These are phyloP conservation scores for Pollenia griseotomentosa DNA, from an alignment of 2,888 invertebrate species.

Conservation along the genomic window DNA sequence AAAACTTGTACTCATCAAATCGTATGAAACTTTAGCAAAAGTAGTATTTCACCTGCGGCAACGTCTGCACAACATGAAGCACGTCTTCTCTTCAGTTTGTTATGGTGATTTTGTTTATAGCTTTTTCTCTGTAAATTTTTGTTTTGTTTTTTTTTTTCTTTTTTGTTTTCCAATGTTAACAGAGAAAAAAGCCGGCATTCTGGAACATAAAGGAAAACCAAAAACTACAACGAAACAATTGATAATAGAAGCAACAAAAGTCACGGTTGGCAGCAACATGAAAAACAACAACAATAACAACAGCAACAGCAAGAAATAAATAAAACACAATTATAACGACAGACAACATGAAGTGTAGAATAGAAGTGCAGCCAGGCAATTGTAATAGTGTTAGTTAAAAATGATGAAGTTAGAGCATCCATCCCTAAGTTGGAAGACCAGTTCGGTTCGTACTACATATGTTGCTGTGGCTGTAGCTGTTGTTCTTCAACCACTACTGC, in stretches of 20 bases:
- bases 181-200: slow-evolving; percentile 66
- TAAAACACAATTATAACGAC: slow-evolving; percentile 42
- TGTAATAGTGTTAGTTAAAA: slow-evolving; percentile 57
- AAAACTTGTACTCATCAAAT: slow-evolving; percentile 34
- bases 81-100: slow-evolving; percentile 58
- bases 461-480: slow-evolving; percentile 30
- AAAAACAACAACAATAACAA: slow-evolving; percentile 57
- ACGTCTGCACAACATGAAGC: slow-evolving; percentile 62
- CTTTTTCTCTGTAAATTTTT: slow-evolving; percentile 24
- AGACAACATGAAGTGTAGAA: slow-evolving; percentile 55
- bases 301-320: slow-evolving; percentile 15
- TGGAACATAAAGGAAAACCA: slow-evolving; percentile 51
- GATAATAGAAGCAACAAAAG: slow-evolving; percentile 69
- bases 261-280: slow-evolving; percentile 71
- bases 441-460: slow-evolving; percentile 8
- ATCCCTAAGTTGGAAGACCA: slow-evolving; percentile 39
- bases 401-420: slow-evolving; percentile 63
- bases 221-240: slow-evolving; percentile 59
- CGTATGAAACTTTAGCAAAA: slow-evolving; percentile 36
- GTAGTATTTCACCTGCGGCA: slow-evolving; percentile 66
- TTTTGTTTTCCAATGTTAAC: slow-evolving; percentile 52
- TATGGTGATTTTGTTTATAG: slow-evolving; percentile 40
- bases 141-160: slow-evolving; percentile 12
- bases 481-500: slow-evolving; percentile 26
- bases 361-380: slow-evolving; percentile 42